Base-by-base conservation (phyloP, 2,888 invertebrate genomes). In the Dendrolimus pini region DNA sequence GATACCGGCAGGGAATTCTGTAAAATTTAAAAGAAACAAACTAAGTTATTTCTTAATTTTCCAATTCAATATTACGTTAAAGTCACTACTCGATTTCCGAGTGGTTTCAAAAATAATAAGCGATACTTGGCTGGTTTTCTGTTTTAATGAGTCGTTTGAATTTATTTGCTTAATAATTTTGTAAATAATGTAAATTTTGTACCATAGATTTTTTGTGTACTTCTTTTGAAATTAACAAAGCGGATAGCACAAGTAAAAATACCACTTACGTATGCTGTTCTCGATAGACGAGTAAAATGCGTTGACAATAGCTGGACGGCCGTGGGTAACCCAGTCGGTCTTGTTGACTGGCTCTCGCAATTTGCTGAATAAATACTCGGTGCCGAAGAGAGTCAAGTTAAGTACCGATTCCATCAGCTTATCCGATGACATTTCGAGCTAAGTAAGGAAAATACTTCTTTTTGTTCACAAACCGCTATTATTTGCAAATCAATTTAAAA, bases 1-100 rank as follows among this genome's bases (percentile, higher is more conserved):
- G 64, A 98, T 97, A 63, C 97, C 98, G 67, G 98, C 98, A 0
- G 98, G 97, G 85, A 98, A 97, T 86, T 97, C 97, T 98, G 87
- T 53, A 54, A 60, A 53, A 58, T 12, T 63, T 59, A 30, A 30
- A 30, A 30, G 6, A 30, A 30, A 30, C 30, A 30, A 30, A 30
- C 2, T 30, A 30, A 30, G 3, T 30, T 30, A 30, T 30, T 30
- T 30, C 30, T 30, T 30, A 30, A 18, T 18, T 18, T 18, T 18
- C 18, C 18, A 18, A 18, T 18, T 18, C 18, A 18, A 3, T 18
- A 18, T 18, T 18, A 18, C 3, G 18, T 18, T 18, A 18, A 18
- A 18, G 18, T 18, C 18, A 18, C 18, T 18, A 18, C 18, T 18
- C 18, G 30, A 30, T 6, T 30, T 30, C 6, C 30, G 30, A 30